phyloP scores from a whole-genome alignment of 2,888 invertebrate species.

The Pollenia labialis region DNA sequence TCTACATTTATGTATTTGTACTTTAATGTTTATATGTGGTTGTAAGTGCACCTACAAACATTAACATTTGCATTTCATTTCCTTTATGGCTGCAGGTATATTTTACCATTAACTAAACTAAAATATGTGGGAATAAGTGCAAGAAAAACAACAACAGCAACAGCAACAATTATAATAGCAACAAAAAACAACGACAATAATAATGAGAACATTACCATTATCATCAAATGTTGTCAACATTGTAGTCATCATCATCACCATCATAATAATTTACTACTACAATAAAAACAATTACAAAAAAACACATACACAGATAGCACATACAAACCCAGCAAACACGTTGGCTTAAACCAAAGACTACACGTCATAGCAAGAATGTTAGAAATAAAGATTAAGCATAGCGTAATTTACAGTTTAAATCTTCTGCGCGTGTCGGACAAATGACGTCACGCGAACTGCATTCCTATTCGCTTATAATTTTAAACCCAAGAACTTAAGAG shows the following conservation, averaged over 20 bases:
- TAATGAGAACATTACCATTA: constrained; percentile 65
- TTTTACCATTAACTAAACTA: constrained; percentile 37
- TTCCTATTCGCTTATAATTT: too few relatives aligned
- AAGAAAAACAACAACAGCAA: constrained; percentile 9
- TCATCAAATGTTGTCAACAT: constrained; percentile 62
- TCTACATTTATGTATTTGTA: neutral
- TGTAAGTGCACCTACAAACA: constrained; percentile 42
- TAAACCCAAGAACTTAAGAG: too few relatives aligned
- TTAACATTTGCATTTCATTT: constrained; percentile 72
- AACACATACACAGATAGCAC: neutral
- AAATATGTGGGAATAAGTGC: neutral
- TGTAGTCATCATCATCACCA: constrained; percentile 56
- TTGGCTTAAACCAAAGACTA: too few relatives aligned
- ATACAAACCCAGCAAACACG: neutral
- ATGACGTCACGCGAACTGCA: too few relatives aligned
- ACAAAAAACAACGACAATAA: constrained; percentile 45
- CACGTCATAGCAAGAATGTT: too few relatives aligned
- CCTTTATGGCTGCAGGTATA: constrained; percentile 65
- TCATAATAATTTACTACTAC: constrained; percentile 60
- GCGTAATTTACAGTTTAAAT: too few relatives aligned
- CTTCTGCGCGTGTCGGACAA: too few relatives aligned
- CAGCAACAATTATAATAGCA: constrained; percentile 18
- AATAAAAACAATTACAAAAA: constrained; percentile 45
- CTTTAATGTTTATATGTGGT: neutral
- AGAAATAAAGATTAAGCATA: too few relatives aligned